phyloP scores from a whole-genome alignment of 2,113 vertebrate species.

The Gallinago media region DNA sequence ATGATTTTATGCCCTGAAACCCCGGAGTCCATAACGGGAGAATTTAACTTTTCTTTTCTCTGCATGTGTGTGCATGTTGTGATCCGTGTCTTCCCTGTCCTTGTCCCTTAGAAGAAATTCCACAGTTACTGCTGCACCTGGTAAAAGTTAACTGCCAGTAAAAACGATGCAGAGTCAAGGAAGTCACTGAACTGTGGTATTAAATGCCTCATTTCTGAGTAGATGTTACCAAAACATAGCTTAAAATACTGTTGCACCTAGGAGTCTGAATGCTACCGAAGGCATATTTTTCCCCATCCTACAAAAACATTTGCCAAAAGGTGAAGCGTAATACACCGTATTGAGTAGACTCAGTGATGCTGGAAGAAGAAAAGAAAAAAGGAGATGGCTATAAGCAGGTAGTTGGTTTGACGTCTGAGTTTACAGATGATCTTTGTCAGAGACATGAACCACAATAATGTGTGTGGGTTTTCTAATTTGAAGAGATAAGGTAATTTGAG shows the following conservation, averaged over 20 bases:
- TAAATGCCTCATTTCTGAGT: background rate
- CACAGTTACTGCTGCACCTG: background rate
- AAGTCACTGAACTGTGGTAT: background rate
- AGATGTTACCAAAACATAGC: background rate
- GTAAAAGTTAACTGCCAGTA: background rate
- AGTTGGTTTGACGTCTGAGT: background rate
- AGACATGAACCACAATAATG: background rate
- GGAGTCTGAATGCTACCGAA: background rate
- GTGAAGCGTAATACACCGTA: background rate
- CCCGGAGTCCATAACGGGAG: background rate
- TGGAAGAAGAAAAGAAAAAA: background rate
- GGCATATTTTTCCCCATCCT: background rate
- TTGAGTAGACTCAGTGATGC: background rate
- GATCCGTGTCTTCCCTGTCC: background rate
- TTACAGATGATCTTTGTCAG: background rate
- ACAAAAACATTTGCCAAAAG: background rate
- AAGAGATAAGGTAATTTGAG: background rate
- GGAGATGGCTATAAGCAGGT: background rate
- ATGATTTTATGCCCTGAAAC: background rate
- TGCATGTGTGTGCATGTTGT: fast-evolving
- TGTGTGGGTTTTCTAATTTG: background rate
- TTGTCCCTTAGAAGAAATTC: background rate
- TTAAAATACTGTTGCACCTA: background rate
- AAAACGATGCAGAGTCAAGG: background rate
- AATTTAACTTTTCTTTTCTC: background rate